These are phyloP conservation scores for Bombyx huttoni DNA, from an alignment of 2,888 invertebrate genomes.

Conservation along the genomic window DNA sequence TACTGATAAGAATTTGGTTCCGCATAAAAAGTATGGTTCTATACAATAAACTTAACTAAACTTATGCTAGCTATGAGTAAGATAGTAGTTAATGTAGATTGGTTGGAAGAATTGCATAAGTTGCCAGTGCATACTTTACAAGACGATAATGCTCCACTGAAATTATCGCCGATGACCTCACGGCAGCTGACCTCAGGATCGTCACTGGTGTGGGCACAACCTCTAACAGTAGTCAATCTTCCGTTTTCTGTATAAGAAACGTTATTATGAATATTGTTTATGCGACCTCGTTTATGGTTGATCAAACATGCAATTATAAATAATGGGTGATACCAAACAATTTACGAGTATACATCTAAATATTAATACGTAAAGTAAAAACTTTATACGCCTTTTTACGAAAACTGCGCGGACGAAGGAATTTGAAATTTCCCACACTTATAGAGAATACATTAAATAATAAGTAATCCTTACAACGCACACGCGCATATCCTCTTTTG, in stretches of 20 bases:
- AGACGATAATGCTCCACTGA: constrained; percentile 12
- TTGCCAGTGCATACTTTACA: constrained; percentile 32
- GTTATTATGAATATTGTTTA: not conserved
- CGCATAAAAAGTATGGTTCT: not conserved
- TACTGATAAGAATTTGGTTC: not conserved
- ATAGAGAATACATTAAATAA: no score
- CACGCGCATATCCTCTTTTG: no score
- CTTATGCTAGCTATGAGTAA: constrained; percentile 1
- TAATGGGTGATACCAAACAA: not conserved
- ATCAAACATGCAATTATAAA: not conserved
- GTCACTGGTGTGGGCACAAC: constrained; percentile 27
- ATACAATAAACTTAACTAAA: constrained; percentile 1
- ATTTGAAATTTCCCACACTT: no score
- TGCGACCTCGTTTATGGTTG: not conserved
- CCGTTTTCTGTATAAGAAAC: constrained; percentile 29
- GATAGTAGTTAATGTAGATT: constrained; percentile 8
- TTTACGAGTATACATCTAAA: no score
- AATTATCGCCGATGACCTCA: constrained; percentile 16
- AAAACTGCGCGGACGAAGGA: no score
- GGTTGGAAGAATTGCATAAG: constrained; percentile 33
- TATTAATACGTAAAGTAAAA: no score
- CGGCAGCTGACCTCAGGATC: constrained; percentile 19
- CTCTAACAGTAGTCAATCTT: constrained; percentile 22
- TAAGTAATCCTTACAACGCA: no score
- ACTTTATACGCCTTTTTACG: no score